Evolutionary conservation across 2,888 invertebrate species (phyloP).

Genomic region (Poecilus cupreus): DNA sequence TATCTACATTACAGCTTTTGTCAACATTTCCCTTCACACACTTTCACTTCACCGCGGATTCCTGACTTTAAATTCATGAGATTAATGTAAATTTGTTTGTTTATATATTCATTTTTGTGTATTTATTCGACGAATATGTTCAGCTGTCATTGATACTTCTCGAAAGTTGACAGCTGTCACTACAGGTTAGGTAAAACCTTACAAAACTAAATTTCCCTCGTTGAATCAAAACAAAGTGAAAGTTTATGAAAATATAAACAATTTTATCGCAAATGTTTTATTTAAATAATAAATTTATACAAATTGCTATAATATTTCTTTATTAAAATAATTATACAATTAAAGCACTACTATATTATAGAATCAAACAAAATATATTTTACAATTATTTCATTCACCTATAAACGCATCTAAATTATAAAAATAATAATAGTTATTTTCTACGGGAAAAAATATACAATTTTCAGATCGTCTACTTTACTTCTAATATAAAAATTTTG

Average conservation of each 20-base stretch:
- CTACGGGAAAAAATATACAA: conserved; percentile 18
- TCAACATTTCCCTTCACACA: conserved; percentile 8
- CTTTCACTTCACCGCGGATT: neutral
- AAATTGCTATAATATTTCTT: conserved; percentile 45
- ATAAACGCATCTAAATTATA: too few species aligned
- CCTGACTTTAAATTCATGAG: conserved; percentile 3
- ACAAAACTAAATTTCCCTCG: neutral
- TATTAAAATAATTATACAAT: conserved; percentile 54
- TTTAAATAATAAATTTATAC: neutral
- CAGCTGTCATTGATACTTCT: neutral
- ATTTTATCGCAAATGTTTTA: too few species aligned
- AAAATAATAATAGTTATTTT: too few species aligned
- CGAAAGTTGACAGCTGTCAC: conserved; percentile 11
- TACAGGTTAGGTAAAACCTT: conserved; percentile 24
- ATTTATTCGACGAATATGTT: too few species aligned
- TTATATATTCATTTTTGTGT: conserved; percentile 5
- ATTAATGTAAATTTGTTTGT: neutral
- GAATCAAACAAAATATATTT: neutral
- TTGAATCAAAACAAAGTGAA: neutral
- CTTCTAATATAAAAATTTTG: conserved; percentile 24
- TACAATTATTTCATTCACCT: neutral
- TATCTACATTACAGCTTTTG: conserved; percentile 5
- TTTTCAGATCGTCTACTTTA: neutral
- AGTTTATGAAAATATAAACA: neutral
- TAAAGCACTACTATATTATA: conserved; percentile 30